A percentile compares a stretch with the other conserved stretches of the same genome.
phyloP scores from a whole-genome alignment of 2,888 invertebrate species.

The Drosophila vallismaia region DNA sequence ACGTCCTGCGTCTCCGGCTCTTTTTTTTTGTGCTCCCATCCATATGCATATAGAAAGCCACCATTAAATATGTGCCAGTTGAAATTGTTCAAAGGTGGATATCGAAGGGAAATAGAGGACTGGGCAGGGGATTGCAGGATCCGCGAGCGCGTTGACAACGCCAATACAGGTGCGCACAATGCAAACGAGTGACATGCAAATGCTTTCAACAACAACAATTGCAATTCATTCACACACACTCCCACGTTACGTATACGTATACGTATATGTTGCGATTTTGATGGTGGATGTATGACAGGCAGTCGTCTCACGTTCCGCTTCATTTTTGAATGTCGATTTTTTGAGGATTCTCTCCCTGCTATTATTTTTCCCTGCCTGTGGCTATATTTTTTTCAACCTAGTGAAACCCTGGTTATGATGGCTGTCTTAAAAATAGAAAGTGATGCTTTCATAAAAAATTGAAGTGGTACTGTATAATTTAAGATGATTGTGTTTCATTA shows the following conservation, averaged over 20 bases:
- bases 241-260: conserved; percentile 26
- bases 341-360: conserved; percentile 50
- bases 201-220: conserved; percentile 75
- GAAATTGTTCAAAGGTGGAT: conserved; percentile 24
- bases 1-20: conserved; percentile 14
- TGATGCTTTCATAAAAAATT: background rate
- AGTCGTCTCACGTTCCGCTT: conserved; percentile 64
- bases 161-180: conserved; percentile 75
- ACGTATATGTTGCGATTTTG: background rate
- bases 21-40: conserved; percentile 18
- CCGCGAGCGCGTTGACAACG: conserved; percentile 59
- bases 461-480: background rate
- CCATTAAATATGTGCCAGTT: conserved; percentile 59
- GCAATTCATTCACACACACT: conserved; percentile 62
- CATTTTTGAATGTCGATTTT: conserved; percentile 75
- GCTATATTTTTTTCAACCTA: conserved; percentile 41
- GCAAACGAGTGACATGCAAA: conserved; percentile 79
- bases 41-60: conserved; percentile 66
- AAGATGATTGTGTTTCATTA: too few species aligned
- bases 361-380: conserved; percentile 40
- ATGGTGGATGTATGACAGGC: conserved; percentile 31
- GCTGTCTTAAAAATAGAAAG: background rate
- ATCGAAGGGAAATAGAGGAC: conserved; percentile 2
- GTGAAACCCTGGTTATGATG: conserved; percentile 3
- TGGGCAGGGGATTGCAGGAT: background rate